phyloP scores from a whole-genome alignment of 2,888 invertebrate species.

The Rutpela maculata region DNA sequence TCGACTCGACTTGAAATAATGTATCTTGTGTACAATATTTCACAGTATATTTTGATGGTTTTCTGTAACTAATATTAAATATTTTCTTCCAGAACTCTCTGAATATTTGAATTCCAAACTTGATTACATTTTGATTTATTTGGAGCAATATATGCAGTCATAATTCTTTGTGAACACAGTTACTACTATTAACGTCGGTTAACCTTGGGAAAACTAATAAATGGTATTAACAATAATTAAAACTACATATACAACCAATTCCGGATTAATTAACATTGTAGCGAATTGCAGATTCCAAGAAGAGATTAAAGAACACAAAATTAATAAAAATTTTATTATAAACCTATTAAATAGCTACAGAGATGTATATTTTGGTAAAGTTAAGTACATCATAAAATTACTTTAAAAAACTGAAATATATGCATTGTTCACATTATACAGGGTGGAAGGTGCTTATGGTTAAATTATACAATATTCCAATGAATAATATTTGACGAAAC shows the following conservation, averaged over 20 bases:
- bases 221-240: constrained; percentile 19
- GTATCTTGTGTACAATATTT: no score
- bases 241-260: constrained; percentile 2
- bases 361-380: constrained; percentile 22
- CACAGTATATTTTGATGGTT: no score
- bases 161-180: background rate
- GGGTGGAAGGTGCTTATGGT: background rate
- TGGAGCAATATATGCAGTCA: background rate
- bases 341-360: constrained; percentile 13
- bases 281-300: constrained; percentile 18
- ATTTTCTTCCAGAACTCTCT: no score
- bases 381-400: constrained; percentile 33
- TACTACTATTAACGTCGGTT: background rate
- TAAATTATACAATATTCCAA: no score
- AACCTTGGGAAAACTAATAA: constrained; percentile 21
- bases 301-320: constrained; percentile 1
- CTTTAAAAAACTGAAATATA: background rate
- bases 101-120: no score
- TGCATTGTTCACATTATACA: background rate
- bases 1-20: no score
- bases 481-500: no score
- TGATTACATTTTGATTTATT: background rate
- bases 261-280: constrained; percentile 14
- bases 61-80: no score
- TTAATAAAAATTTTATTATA: constrained; percentile 16